These are phyloP conservation scores for Hozukius guyotensis DNA, from an alignment of 2,797 vertebrate species.

Conservation along the genomic window DNA sequence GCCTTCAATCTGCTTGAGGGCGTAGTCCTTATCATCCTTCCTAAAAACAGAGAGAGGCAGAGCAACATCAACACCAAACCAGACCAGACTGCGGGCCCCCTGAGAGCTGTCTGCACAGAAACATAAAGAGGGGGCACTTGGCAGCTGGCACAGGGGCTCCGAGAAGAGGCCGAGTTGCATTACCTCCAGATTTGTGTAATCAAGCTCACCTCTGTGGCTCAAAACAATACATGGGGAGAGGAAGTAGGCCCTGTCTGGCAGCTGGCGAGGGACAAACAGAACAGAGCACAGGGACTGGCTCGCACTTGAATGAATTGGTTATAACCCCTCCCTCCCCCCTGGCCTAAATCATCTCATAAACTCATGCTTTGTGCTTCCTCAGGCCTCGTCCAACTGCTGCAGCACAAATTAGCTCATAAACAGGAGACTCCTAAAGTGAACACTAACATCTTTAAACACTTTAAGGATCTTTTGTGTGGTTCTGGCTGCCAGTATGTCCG, in stretches of 20 bases:
- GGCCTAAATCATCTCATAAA: constrained; percentile 72
- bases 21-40: constrained; percentile 99
- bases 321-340: constrained; percentile 36
- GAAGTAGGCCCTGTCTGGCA: constrained; percentile 68
- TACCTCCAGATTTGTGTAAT: constrained; percentile 79
- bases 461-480: constrained; percentile 58
- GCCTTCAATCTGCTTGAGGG: constrained; percentile 99
- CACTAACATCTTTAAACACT: constrained; percentile 77
- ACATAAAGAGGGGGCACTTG: constrained; percentile 58
- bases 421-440: constrained; percentile 61
- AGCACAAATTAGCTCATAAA: constrained; percentile 74
- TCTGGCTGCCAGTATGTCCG: constrained; percentile 63
- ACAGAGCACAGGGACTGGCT: constrained; percentile 52
- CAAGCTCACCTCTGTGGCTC: constrained; percentile 77
- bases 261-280: constrained; percentile 70
- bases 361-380: constrained; percentile 60
- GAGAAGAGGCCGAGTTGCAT: constrained; percentile 66
- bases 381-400: constrained; percentile 58
- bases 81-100: constrained; percentile 55
- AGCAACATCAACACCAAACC: constrained; percentile 69
- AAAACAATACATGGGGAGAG: constrained; percentile 67
- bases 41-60: constrained; percentile 82
- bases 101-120: constrained; percentile 54
- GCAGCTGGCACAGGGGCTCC: constrained; percentile 65
- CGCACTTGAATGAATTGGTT: constrained; percentile 59